Conservation (phyloP, 2,113 vertebrate genomes). For the Onychostruthus taczanowskii region DNA sequence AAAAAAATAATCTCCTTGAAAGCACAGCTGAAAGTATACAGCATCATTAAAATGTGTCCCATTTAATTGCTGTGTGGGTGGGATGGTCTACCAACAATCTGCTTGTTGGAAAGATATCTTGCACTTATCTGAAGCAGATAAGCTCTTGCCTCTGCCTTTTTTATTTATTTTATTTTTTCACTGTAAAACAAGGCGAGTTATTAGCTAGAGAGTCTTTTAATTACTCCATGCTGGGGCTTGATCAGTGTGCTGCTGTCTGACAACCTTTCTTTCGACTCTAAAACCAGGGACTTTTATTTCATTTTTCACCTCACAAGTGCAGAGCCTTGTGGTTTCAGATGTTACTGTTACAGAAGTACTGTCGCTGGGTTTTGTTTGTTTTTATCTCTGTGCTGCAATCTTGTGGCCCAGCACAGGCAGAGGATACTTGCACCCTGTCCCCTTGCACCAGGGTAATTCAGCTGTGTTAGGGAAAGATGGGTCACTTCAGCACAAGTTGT, state of each 20-base stretch:
- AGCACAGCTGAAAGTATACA: background rate
- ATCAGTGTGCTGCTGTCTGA: background rate
- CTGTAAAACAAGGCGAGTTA: background rate
- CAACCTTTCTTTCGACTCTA: background rate
- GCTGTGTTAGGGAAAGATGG: background rate
- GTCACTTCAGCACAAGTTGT: background rate
- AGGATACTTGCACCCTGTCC: background rate
- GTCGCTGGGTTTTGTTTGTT: background rate
- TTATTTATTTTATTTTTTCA: background rate
- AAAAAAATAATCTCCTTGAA: background rate
- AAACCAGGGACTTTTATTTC: background rate
- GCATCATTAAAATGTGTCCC: background rate
- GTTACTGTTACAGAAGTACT: background rate
- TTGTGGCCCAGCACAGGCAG: background rate
- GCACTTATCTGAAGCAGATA: background rate
- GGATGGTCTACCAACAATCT: background rate
- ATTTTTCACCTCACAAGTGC: fast-evolving
- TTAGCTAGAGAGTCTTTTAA: background rate
- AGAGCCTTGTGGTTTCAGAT: background rate
- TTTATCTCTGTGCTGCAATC: background rate
- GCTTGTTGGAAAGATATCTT: background rate
- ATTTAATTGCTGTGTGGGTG: background rate
- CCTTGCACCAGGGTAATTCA: background rate
- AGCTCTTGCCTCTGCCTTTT: background rate
- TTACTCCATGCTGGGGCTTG: background rate